phyloP scores from a whole-genome alignment of 2,797 vertebrate species.

The Esox lucius region DNA sequence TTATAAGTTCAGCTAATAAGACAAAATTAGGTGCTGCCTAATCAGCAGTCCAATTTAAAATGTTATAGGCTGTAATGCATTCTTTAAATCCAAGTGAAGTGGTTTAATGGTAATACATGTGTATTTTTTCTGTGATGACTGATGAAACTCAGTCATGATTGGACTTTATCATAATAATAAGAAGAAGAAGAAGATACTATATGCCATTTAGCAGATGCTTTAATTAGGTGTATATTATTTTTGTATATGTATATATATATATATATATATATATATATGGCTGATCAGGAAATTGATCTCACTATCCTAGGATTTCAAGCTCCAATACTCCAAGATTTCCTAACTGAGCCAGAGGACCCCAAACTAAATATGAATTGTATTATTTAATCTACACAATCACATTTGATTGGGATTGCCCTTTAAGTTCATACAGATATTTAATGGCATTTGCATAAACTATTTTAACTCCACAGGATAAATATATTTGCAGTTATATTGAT shows the following conservation, averaged over 20 bases:
- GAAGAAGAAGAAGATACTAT: neutral
- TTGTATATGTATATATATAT: no score
- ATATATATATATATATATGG: neutral
- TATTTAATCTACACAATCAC: neutral
- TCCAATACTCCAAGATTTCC: neutral
- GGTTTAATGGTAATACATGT: slow-evolving; percentile 28
- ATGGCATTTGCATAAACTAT: neutral
- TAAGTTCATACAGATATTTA: neutral
- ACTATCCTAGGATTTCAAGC: neutral
- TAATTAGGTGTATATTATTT: neutral
- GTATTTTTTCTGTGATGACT: slow-evolving; percentile 13
- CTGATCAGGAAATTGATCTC: neutral
- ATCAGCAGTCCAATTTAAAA: slow-evolving; percentile 24
- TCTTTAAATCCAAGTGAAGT: slow-evolving; percentile 28
- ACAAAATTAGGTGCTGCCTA: slow-evolving; percentile 16
- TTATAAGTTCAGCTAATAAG: slow-evolving; percentile 21
- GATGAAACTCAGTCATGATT: slow-evolving; percentile 3
- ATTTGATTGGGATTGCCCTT: neutral
- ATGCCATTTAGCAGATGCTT: neutral
- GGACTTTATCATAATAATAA: slow-evolving; percentile 3
- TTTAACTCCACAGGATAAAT: neutral
- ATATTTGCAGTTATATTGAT: neutral
- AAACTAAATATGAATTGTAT: neutral
- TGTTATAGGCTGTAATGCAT: neutral
- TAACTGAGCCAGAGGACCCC: neutral